Base-by-base conservation (phyloP, 2,113 vertebrate genomes). In the Amia ocellicauda region DNA sequence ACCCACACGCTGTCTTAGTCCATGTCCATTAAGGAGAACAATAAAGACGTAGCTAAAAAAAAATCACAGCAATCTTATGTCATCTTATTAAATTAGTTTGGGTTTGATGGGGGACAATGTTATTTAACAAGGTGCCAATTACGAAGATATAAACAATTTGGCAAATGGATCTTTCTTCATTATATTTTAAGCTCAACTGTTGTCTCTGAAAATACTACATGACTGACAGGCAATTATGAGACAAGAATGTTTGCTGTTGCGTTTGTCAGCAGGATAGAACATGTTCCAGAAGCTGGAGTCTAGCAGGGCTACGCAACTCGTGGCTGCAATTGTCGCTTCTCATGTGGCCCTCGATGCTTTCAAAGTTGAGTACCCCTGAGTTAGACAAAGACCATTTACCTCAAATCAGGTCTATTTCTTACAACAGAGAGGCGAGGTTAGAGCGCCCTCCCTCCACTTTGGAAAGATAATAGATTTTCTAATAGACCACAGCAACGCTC, bases 381-480 rank as follows among this genome's bases (percentile, higher is more conserved):
- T 5, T 47, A 47, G 16, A 3, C 29, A 40, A 22, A 20, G n/a
- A 40, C 2, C 4, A 20, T 40, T 41, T 58, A 40, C 24, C 16
- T 49, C 19, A 45, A 14, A 66, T 29, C 24, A 60, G 64, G 64
- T 60, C 23, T 49, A 43, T 52, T 43, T 42, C 49, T 29, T 28
- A 50, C 51, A 50, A 24, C 31, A 40, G 47, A 60, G 31, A 43
- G 57, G 24, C 40, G 67, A 68, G 74, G 62, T 47, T 69, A 58
- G 59, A 74, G 62, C 72, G 60, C 68, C 71, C 75, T 72, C 66
- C n/a, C 63, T 76, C 41, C 26, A 27, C 62, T 73, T 75, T 83
- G 80, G 69, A 71, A 77, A 84, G 76, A 83, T 82, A 86, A 86
- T 82, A 69, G 76, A 71, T 79, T 73, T 77, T 81, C 71, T 83